Base-by-base conservation (phyloP, 2,113 vertebrate species). In the Ranitomeya variabilis region DNA sequence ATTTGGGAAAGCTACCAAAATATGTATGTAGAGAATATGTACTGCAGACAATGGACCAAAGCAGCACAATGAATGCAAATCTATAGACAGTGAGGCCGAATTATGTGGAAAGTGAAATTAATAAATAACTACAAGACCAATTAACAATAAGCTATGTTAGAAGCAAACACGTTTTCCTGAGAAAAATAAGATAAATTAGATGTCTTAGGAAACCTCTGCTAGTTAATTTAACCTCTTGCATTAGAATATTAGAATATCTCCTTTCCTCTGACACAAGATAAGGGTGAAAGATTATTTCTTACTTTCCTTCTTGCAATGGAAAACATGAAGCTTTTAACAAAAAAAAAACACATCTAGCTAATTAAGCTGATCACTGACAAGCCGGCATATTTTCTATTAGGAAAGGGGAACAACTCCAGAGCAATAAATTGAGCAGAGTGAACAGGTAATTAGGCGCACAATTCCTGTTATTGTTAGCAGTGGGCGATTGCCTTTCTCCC, bases 361-460 rank as follows among this genome's bases (percentile, higher is more conserved):
- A 89, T 84, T 89, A 89, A 89, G 84, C 37, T 83, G 60, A 83
- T 84, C 81, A 77, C 45, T 77, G 81, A 83, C 69, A 89, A 83
- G 13, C 60, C 13, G 19, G 66, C 57, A 89, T 78, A 78, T 89
- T 67, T 78, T 66, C 45, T 84, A 83, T 83, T 51, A 88, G 51
- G 37, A 69, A 45, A 45, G 69, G 15, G 77, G 18, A 67, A 83
- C 57, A 84, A 83, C 71, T 64, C 31, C 21, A 67, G 71, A 78
- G 81, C 71, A 78, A 89, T 83, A 55, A 88, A 83, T 83, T 77
- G 80, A 54, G 80, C n/a, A 31, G 80, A 74, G n/a, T 74, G 87
- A 88, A 89, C 81, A 85, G 87, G 81, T 85, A 89, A 85, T 85
- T 89, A 79, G 87, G n/a, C 57, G 23, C 71, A 83, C 57, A 51